Evolutionary conservation across 2,797 vertebrate genomes (phyloP).

Genomic region (Scolopax rusticola): DNA sequence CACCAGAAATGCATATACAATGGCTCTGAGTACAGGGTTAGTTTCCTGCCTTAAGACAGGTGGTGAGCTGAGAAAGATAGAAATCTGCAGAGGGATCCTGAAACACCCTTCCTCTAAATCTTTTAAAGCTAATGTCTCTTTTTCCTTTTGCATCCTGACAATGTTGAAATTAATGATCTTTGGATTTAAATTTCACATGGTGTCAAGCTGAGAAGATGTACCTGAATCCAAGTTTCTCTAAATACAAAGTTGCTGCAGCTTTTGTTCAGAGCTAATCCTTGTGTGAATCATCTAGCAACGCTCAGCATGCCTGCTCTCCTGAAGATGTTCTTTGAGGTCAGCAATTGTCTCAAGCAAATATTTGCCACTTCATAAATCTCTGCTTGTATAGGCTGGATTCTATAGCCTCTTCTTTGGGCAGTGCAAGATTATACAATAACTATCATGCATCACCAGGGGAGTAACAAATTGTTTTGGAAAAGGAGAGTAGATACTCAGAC

Average conservation of each 20-base stretch:
- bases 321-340: constrained; percentile 56
- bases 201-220: constrained; percentile 45
- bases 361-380: constrained; percentile 64
- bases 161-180: constrained; percentile 20
- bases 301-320: constrained; percentile 42
- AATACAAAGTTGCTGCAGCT: constrained; percentile 23
- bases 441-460: constrained; percentile 35
- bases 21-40: not conserved
- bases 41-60: not conserved
- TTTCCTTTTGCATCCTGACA: constrained; percentile 22
- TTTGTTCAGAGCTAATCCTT: constrained; percentile 45
- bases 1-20: not conserved
- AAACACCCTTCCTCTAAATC: not conserved
- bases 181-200: constrained; percentile 50
- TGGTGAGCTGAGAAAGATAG: not conserved
- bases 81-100: not conserved
- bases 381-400: constrained; percentile 40
- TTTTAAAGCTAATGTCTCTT: constrained; percentile 25
- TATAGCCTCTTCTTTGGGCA: constrained; percentile 1
- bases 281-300: constrained; percentile 47
- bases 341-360: constrained; percentile 60
- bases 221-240: constrained; percentile 61
- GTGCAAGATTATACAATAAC: constrained; percentile 5
- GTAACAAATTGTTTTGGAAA: constrained; percentile 24
- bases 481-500: not conserved